Evolutionary conservation across 2,888 invertebrate species (phyloP).

Genomic region (Meiosimyza decipiens): DNA sequence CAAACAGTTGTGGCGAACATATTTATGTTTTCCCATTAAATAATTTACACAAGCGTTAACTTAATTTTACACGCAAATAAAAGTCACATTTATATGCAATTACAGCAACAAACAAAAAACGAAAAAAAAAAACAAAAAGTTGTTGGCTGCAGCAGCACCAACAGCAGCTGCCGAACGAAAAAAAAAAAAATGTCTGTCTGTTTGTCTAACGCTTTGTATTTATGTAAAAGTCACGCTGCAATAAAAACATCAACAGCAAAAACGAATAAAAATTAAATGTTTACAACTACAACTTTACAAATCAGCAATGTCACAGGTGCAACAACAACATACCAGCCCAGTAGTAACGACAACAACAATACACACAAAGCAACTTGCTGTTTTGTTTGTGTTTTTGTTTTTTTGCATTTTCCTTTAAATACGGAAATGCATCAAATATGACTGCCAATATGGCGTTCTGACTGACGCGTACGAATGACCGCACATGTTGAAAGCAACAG

Average conservation of each 20-base stretch:
- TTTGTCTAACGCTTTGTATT: slow-evolving; percentile 2
- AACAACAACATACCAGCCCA: background rate
- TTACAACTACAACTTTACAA: slow-evolving; percentile 23
- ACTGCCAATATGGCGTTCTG: background rate
- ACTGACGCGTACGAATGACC: background rate
- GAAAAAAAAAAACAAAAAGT: slow-evolving; percentile 46
- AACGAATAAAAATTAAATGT: slow-evolving; percentile 3
- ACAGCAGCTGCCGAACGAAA: background rate
- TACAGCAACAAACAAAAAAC: slow-evolving; percentile 44
- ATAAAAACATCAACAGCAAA: slow-evolving; percentile 29
- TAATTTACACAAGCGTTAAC: slow-evolving; percentile 62
- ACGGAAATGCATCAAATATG: slow-evolving; percentile 5
- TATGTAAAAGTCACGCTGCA: slow-evolving; percentile 11
- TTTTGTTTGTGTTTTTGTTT: too few species aligned
- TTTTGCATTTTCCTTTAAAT: slow-evolving; percentile 1
- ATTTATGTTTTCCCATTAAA: slow-evolving; percentile 50
- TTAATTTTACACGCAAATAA: slow-evolving; percentile 65
- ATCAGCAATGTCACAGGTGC: slow-evolving; percentile 27
- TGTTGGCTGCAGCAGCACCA: slow-evolving; percentile 36
- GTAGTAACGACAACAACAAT: too few species aligned
- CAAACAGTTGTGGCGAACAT: slow-evolving; percentile 4
- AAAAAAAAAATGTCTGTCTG: background rate
- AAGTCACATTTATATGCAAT: slow-evolving; percentile 66
- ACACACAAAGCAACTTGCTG: too few species aligned
- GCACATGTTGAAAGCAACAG: slow-evolving; percentile 10